A percentile compares a stretch with the other conserved stretches of the same genome.
These are phyloP conservation scores for Hyperoplus immaculatus DNA, from an alignment of 2,797 vertebrate species.

Conservation along the genomic window DNA sequence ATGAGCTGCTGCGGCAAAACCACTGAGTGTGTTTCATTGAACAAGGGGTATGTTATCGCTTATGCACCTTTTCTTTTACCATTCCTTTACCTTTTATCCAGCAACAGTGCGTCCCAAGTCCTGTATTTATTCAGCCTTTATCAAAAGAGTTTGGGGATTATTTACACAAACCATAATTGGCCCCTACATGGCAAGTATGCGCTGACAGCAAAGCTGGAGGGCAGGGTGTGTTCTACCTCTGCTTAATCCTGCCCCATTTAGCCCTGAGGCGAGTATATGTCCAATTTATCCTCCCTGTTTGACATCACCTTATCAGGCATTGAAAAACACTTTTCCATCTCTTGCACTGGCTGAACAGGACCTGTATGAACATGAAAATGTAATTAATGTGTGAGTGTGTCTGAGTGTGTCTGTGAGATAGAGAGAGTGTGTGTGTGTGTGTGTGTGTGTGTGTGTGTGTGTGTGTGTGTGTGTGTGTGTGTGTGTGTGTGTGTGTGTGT, in stretches of 20 bases:
- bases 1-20: not conserved
- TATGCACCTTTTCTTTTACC: not conserved
- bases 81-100: not conserved
- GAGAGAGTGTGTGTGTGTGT: conserved; percentile 13
- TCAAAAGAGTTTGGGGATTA: conserved; percentile 5
- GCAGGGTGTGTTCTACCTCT: conserved; percentile 41
- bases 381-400: conserved; percentile 54
- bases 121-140: not conserved
- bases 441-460: conserved; percentile 33
- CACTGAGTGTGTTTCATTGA: not conserved
- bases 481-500: conserved; percentile 26
- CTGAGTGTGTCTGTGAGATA: conserved; percentile 47
- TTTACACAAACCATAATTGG: conserved; percentile 2
- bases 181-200: conserved; percentile 5
- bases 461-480: conserved; percentile 36
- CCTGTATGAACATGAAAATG: conserved; percentile 77
- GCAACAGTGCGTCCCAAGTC: not conserved
- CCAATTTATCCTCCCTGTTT: conserved; percentile 41
- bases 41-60: not conserved
- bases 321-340: conserved; percentile 33
- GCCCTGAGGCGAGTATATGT: conserved; percentile 22
- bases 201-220: conserved; percentile 33
- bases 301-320: conserved; percentile 45
- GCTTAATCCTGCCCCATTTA: conserved; percentile 29
- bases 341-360: not conserved